Evolutionary conservation across 2,888 invertebrate species (phyloP).

Genomic region (Eupithecia subumbrata): DNA sequence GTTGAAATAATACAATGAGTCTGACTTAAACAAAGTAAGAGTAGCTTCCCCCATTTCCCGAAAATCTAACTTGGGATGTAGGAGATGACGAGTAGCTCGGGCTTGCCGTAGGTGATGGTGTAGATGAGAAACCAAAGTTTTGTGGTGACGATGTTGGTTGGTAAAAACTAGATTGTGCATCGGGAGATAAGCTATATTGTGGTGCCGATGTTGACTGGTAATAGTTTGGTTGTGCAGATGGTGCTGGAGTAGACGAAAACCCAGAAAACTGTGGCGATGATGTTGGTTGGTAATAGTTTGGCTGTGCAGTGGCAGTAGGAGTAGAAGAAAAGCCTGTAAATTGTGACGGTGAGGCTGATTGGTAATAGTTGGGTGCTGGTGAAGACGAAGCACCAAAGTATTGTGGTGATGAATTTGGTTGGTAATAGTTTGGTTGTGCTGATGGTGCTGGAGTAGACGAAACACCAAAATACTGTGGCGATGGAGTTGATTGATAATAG

Average conservation of each 20-base stretch:
- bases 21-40: constrained; percentile 34
- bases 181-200: constrained; percentile 7
- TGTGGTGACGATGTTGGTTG: constrained; percentile 32
- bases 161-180: constrained; percentile 37
- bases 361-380: constrained; percentile 19
- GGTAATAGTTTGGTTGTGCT: constrained; percentile 44
- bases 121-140: constrained; percentile 16
- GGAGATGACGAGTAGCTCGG: constrained; percentile 42
- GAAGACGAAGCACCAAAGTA: constrained; percentile 16
- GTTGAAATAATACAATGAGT: constrained; percentile 16
- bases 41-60: constrained; percentile 66
- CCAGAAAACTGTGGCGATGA: neutral
- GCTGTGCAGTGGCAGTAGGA: constrained; percentile 26
- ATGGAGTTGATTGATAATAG: constrained; percentile 7
- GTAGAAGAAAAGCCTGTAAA: neutral
- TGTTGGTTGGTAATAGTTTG: constrained; percentile 1
- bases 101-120: constrained; percentile 28
- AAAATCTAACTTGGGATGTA: constrained; percentile 84
- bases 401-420: constrained; percentile 36
- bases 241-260: neutral
- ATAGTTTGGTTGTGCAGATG: constrained; percentile 4
- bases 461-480: constrained; percentile 13
- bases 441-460: constrained; percentile 21
- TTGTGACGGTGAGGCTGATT: neutral
- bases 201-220: constrained; percentile 9